These are phyloP conservation scores for Drosophila mauritiana DNA, from an alignment of 1,140 invertebrate species.

Conservation along the genomic window DNA sequence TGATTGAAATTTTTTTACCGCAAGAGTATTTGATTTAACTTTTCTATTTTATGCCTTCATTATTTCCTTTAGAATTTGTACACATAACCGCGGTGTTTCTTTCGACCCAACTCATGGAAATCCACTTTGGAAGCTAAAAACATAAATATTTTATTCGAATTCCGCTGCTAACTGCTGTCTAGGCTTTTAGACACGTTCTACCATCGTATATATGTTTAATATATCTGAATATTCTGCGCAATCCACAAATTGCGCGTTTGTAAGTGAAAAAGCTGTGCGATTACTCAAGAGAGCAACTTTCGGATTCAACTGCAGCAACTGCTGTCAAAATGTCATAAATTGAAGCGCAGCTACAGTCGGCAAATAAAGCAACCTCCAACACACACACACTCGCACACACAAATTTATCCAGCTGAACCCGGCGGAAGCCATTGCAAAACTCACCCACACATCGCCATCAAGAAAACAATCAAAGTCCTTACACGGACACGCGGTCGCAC, in stretches of 20 bases:
- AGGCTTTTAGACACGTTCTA: conserved; percentile 18
- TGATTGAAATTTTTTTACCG: background rate
- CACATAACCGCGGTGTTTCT: background rate
- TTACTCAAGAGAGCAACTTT: conserved; percentile 80
- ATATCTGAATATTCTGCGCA: conserved; percentile 29
- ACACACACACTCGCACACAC: background rate
- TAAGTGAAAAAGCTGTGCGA: conserved; percentile 79
- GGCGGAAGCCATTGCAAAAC: conserved; percentile 44
- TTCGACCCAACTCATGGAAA: conserved; percentile 10
- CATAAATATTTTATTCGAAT: conserved; percentile 35
- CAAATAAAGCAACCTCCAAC: conserved; percentile 35
- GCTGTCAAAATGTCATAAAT: conserved; percentile 83
- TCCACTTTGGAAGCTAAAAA: conserved; percentile 2
- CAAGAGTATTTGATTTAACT: conserved; percentile 2
- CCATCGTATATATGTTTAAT: background rate
- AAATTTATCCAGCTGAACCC: conserved; percentile 25
- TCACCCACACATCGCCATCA: conserved; percentile 14
- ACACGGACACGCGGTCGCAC: conserved; percentile 18
- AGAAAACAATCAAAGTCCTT: conserved; percentile 58
- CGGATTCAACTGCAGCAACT: conserved; percentile 81
- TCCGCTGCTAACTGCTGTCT: conserved; percentile 14
- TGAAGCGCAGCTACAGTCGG: conserved; percentile 53
- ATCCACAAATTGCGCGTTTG: conserved; percentile 73
- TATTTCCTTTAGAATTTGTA: conserved; percentile 11
- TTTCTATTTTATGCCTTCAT: background rate